phyloP scores from a whole-genome alignment of 2,888 invertebrate genomes.

The Apomyelois bistriatella region DNA sequence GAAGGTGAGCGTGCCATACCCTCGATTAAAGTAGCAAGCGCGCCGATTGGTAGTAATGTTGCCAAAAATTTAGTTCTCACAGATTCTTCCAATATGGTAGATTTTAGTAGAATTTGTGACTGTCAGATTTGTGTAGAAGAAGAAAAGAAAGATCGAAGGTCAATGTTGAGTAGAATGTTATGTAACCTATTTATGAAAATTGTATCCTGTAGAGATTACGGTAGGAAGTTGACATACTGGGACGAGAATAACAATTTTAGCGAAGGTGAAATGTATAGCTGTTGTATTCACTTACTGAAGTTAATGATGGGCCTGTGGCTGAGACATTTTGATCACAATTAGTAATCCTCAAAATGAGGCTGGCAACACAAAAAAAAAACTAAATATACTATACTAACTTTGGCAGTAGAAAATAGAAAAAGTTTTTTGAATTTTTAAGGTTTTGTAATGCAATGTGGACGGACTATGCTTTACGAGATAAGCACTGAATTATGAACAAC shows the following conservation, averaged over 20 bases:
- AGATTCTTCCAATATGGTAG: conserved; percentile 54
- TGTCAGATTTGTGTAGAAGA: conserved; percentile 65
- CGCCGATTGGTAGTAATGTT: conserved; percentile 34
- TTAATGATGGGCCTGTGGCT: conserved; percentile 71
- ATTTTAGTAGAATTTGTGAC: conserved; percentile 56
- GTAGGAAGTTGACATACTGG: conserved; percentile 53
- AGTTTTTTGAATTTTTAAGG: too few relatives aligned
- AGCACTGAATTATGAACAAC: too few relatives aligned
- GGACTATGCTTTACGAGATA: too few relatives aligned
- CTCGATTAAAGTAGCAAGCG: conserved; percentile 34
- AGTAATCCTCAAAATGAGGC: conserved; percentile 7
- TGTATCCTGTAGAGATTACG: conserved; percentile 41
- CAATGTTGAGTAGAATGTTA: conserved; percentile 47
- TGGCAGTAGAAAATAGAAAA: too few relatives aligned
- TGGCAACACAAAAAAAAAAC: neutral
- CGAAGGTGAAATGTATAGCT: conserved; percentile 61
- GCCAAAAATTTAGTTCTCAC: conserved; percentile 37
- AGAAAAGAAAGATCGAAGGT: conserved; percentile 32
- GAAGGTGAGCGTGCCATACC: conserved; percentile 27
- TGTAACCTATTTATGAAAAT: conserved; percentile 53
- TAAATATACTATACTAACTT: too few relatives aligned
- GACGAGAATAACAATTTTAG: conserved; percentile 61
- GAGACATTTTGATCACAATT: conserved; percentile 68
- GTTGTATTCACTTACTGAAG: conserved; percentile 62
- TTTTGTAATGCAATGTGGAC: too few relatives aligned